Evolutionary conservation across 1,140 invertebrate genomes (phyloP).

Genomic region (Papilio dardanus): DNA sequence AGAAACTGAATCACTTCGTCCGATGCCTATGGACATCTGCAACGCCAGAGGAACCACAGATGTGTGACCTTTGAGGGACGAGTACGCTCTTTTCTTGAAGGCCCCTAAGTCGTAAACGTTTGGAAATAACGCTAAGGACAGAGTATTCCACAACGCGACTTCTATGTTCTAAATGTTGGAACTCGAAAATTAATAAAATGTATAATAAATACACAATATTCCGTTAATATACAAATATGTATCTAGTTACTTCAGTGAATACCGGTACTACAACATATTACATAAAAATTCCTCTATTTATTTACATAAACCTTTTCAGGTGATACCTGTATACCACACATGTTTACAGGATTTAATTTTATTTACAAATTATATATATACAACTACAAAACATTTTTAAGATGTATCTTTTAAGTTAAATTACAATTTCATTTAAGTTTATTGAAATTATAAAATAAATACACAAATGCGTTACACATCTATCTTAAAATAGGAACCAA

Average conservation of each 20-base stretch:
- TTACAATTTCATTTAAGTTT: slow-evolving; percentile 46
- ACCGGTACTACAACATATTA: slow-evolving; percentile 26
- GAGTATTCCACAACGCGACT: no score
- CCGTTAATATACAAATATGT: background rate
- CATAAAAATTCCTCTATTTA: slow-evolving; percentile 21
- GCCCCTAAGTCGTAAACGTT: no score
- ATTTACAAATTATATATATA: slow-evolving; percentile 51
- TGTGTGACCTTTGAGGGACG: no score
- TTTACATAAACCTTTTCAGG: slow-evolving; percentile 28
- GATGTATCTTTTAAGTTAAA: slow-evolving; percentile 37
- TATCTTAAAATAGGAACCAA: slow-evolving; percentile 81
- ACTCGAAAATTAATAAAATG: background rate
- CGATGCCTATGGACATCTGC: no score
- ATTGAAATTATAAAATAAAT: slow-evolving; percentile 67
- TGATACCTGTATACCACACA: background rate
- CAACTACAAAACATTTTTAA: slow-evolving; percentile 43
- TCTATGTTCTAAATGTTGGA: background rate
- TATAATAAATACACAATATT: background rate
- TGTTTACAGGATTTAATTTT: slow-evolving; percentile 18
- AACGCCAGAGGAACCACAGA: no score
- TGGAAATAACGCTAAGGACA: no score
- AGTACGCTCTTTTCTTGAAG: no score
- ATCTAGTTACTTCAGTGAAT: slow-evolving; percentile 20
- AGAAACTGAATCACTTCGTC: no score
- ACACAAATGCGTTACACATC: slow-evolving; percentile 56